phyloP scores from a whole-genome alignment of 2,888 invertebrate genomes.

The Mantis religiosa region DNA sequence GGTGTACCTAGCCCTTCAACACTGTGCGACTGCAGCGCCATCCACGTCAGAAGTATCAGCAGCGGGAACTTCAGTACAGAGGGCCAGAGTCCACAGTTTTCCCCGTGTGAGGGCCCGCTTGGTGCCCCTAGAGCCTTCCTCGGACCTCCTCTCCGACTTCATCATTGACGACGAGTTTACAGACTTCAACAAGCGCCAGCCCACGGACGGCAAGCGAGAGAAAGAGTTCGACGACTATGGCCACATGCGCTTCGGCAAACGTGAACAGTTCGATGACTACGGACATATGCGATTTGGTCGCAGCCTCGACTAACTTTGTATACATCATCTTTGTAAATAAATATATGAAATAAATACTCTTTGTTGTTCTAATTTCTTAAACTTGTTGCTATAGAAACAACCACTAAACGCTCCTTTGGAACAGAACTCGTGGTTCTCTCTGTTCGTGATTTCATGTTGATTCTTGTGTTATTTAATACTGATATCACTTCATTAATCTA shows the following conservation, averaged over 20 bases:
- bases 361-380: too few species aligned
- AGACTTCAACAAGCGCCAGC: constrained; percentile 48
- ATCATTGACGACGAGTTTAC: constrained; percentile 17
- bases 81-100: background rate
- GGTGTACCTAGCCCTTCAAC: constrained; percentile 16
- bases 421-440: too few species aligned
- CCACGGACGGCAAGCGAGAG: background rate
- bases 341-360: background rate
- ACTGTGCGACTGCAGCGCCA: constrained; percentile 8
- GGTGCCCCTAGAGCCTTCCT: background rate
- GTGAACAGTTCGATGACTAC: constrained; percentile 68
- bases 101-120: constrained; percentile 7
- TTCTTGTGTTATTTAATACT: too few species aligned
- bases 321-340: background rate
- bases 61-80: background rate
- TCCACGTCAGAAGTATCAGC: background rate
- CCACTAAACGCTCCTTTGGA: too few species aligned
- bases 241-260: constrained; percentile 58
- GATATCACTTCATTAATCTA: too few species aligned
- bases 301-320: constrained; percentile 33
- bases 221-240: constrained; percentile 52
- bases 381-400: too few species aligned
- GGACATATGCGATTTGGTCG: constrained; percentile 71
- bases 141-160: constrained; percentile 10
- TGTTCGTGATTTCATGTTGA: too few species aligned